These are phyloP conservation scores for Apoda limacodes DNA, from an alignment of 2,888 invertebrate species.

Conservation along the genomic window DNA sequence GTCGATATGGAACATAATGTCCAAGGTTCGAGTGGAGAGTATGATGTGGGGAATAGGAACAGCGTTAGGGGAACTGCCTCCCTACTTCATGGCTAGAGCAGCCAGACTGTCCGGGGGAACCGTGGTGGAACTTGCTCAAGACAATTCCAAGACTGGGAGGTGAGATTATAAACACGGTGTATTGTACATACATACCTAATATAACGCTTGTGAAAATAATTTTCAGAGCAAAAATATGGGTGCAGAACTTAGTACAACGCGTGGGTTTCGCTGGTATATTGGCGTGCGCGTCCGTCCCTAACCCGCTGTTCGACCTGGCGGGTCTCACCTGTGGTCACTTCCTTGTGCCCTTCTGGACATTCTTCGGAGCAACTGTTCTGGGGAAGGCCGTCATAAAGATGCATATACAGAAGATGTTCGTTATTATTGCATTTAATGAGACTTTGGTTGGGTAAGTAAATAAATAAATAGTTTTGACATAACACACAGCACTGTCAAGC, in stretches of 20 bases:
- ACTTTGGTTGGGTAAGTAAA: conserved; percentile 83
- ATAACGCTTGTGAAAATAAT: neutral
- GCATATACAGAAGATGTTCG: conserved; percentile 97
- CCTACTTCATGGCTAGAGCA: conserved; percentile 99
- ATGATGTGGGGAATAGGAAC: conserved; percentile 99
- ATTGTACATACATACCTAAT: conserved; percentile 26
- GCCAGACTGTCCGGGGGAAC: conserved; percentile 74
- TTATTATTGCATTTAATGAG: conserved; percentile 97
- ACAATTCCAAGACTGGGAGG: conserved; percentile 40
- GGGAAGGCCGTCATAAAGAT: conserved; percentile 98
- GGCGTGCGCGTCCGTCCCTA: conserved; percentile 98
- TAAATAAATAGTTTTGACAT: no score
- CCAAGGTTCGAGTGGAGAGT: conserved; percentile 93
- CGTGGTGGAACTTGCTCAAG: conserved; percentile 36
- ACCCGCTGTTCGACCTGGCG: conserved; percentile 98
- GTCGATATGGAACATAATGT: conserved; percentile 93
- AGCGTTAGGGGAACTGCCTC: conserved; percentile 98
- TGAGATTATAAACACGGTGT: no score
- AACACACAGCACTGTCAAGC: neutral
- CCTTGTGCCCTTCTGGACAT: conserved; percentile 99
- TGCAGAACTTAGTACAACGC: conserved; percentile 90
- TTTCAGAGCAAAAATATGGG: conserved; percentile 84
- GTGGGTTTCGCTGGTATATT: conserved; percentile 97
- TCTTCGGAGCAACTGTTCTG: conserved; percentile 98
- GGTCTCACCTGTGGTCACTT: conserved; percentile 99